phyloP scores from a whole-genome alignment of 2,888 invertebrate species.

The Drosophila demipolita region DNA sequence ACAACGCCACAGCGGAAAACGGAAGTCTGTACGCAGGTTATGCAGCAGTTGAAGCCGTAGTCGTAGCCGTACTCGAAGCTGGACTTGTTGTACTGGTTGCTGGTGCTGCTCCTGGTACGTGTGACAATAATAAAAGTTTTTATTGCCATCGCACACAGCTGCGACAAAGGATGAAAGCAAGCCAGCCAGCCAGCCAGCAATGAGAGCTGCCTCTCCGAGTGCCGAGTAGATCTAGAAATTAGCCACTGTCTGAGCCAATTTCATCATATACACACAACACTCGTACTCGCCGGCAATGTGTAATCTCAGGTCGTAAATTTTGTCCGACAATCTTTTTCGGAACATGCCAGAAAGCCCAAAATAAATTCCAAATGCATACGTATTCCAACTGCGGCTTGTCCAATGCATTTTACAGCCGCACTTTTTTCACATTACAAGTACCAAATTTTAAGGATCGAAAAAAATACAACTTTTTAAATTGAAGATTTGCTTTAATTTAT shows the following conservation, averaged over 20 bases:
- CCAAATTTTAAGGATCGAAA: background rate
- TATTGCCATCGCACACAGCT: constrained; percentile 78
- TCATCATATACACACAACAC: constrained; percentile 39
- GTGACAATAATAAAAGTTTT: constrained; percentile 83
- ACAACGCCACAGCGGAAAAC: constrained; percentile 53
- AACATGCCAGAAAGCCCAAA: constrained; percentile 36
- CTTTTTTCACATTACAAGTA: background rate
- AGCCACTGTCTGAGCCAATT: constrained; percentile 62
- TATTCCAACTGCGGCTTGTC: constrained; percentile 5
- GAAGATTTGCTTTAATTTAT: background rate
- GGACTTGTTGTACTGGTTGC: constrained; percentile 33
- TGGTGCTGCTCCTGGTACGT: constrained; percentile 63
- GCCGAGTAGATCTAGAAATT: constrained; percentile 68
- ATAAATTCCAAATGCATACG: constrained; percentile 30
- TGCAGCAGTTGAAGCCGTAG: constrained; percentile 45
- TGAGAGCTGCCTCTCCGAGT: constrained; percentile 1
- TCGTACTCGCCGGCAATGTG: constrained; percentile 13
- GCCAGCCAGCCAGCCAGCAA: background rate
- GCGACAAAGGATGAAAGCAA: constrained; percentile 47
- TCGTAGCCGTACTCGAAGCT: constrained; percentile 14
- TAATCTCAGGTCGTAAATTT: constrained; percentile 61
- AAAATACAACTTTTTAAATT: background rate
- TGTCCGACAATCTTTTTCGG: constrained; percentile 51
- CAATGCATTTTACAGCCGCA: constrained; percentile 4
- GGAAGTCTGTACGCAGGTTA: constrained; percentile 79